Conservation (phyloP, 2,113 vertebrate genomes). For the Chauna torquata region DNA sequence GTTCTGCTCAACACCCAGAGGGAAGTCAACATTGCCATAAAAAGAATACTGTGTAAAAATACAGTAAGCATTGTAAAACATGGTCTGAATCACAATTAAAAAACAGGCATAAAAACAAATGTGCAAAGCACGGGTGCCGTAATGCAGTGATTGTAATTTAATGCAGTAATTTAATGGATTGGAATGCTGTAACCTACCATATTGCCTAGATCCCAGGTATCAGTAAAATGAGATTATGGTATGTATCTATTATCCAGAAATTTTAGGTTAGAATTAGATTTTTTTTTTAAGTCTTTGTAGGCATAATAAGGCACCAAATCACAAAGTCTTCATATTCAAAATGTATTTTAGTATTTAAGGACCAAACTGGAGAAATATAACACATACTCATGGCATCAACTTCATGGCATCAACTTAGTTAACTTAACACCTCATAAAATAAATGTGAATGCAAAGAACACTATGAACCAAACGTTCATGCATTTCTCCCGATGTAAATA, state of each 20-base stretch:
- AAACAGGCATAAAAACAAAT: not conserved
- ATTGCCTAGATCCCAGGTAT: not conserved
- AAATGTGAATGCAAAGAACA: not conserved
- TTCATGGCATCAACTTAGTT: not conserved
- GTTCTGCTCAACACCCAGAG: not conserved
- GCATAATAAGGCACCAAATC: not conserved
- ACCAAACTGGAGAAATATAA: not conserved
- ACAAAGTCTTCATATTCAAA: not conserved
- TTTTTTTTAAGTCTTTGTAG: not conserved
- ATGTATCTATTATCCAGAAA: not conserved
- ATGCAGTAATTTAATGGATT: fast-evolving
- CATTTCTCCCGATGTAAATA: not conserved
- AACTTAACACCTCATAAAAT: not conserved
- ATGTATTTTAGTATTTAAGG: not conserved
- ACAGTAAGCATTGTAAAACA: not conserved
- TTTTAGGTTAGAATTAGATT: not conserved
- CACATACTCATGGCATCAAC: not conserved
- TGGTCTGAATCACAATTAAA: not conserved
- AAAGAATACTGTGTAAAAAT: not conserved
- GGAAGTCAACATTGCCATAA: not conserved
- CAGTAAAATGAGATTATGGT: not conserved
- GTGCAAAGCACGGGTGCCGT: not conserved
- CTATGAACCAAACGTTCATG: not conserved
- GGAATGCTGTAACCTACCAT: not conserved
- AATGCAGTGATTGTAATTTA: fast-evolving